These are phyloP conservation scores for Calyptommatus sinebrachiatus DNA, from an alignment of 2,113 vertebrate genomes.

Conservation along the genomic window DNA sequence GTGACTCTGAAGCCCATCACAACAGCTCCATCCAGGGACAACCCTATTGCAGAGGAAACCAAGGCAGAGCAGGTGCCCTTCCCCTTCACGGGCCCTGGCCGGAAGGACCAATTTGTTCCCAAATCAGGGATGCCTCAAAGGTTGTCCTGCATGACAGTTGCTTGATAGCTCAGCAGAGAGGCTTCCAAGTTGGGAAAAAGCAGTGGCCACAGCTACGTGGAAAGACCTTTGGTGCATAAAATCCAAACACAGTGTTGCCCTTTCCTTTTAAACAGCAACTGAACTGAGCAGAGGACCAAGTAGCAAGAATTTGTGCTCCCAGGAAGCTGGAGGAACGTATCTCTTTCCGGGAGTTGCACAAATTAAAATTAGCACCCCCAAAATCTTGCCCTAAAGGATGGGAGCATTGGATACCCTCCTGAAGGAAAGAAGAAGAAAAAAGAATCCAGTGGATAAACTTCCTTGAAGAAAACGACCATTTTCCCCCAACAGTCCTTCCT, in stretches of 20 bases:
- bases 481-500: not conserved
- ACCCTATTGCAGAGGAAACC: too few relatives aligned
- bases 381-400: not conserved
- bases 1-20: not conserved
- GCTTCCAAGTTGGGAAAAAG: too few relatives aligned
- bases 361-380: too few relatives aligned
- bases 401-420: too few relatives aligned
- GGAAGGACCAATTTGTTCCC: not conserved
- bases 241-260: not conserved
- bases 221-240: not conserved
- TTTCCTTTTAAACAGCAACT: not conserved
- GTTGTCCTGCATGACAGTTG: not conserved
- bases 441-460: conserved; percentile 10
- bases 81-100: not conserved
- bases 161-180: not conserved
- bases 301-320: not conserved
- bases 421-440: too few relatives aligned
- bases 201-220: rapidly evolving
- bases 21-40: not conserved
- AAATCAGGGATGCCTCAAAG: not conserved
- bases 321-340: too few relatives aligned
- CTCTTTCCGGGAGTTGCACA: too few relatives aligned
- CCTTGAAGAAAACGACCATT: not conserved
- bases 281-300: not conserved
- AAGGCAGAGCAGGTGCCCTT: too few relatives aligned